phyloP scores from a whole-genome alignment of 2,888 invertebrate species.

The Cetonia aurata region DNA sequence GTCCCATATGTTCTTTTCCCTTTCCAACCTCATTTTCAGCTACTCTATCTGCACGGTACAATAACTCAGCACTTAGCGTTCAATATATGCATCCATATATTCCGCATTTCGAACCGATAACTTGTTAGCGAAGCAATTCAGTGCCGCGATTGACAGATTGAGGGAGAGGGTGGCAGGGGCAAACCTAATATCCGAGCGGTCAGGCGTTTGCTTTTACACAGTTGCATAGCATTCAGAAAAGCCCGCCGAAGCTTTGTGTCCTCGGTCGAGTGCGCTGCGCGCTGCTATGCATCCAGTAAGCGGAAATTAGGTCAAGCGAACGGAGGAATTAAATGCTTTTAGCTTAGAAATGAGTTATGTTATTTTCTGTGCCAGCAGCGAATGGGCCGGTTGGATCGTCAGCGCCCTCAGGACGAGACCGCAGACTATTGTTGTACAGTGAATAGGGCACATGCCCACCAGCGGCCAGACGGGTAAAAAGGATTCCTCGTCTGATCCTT shows the following conservation, averaged over 20 bases:
- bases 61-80: too few species aligned
- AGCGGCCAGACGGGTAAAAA: too few species aligned
- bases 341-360: conserved; percentile 28
- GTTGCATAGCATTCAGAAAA: conserved; percentile 11
- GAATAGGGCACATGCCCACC: background rate
- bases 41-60: too few species aligned
- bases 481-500: background rate
- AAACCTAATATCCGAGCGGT: background rate
- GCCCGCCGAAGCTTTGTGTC: conserved; percentile 22
- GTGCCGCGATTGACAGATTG: too few species aligned
- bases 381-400: background rate
- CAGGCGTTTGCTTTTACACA: background rate
- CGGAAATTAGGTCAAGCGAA: conserved; percentile 25
- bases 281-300: background rate
- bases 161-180: too few species aligned
- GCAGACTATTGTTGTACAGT: background rate
- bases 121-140: too few species aligned
- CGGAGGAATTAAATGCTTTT: conserved; percentile 34
- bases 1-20: too few species aligned
- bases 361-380: conserved; percentile 21
- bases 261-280: conserved; percentile 16
- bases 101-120: too few species aligned
- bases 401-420: background rate
- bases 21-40: too few species aligned
- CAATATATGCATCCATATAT: too few species aligned